Evolutionary conservation across 1,140 invertebrate species (phyloP), one percentile per base, ranked within the genome.

Genomic region (Drosophila suzukii): DNA sequence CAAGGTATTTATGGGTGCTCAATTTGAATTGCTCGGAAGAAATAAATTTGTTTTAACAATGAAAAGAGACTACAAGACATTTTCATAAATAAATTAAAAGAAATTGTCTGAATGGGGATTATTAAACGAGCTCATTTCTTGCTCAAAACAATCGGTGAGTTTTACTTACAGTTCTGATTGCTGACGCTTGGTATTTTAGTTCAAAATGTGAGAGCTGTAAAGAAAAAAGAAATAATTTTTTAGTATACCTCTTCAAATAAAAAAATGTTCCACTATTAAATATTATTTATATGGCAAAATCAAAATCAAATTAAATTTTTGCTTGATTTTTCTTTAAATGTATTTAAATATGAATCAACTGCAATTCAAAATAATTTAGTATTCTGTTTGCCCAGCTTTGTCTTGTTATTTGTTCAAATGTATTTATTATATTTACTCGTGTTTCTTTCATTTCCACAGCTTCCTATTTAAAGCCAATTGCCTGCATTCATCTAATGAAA

Each of bases 41-140:
- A 34, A 44, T 24, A 60, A 47, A 68, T 53, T 68, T 54, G 20
- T n/a, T 66, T 39, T 65, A 30, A 44, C 60, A 44, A 27, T 30
- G 17, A 34, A 43, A 34, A 6, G 1, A 12, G 36, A 6, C 47
- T 6, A 13, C 20, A 15, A 36, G 61, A 17, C 44, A 57, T 46
- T 47, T 71, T 71, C 53, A 71, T 71, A 71, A 71, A 71, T 71
- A 71, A 71, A 71, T 71, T 71, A 71, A 30, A 41, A 43, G 44
- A 50, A 27, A 70, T 57, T 47, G 65, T 53, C 51, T 57, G 27
- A 38, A 66, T 63, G 58, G 43, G 58, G 11, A 34, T 62, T 46
- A 62, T 47, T 46, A 20, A 65, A 44, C 27, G n/a, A 38, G 15
- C 7, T 50, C 34, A 13, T 10, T n/a, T 7, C 1, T 36, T 32